Percentiles rank a stretch among this genome's conserved stretches.
Conservation (phyloP, 2,888 invertebrate species). For the Geophilus truncorum region DNA sequence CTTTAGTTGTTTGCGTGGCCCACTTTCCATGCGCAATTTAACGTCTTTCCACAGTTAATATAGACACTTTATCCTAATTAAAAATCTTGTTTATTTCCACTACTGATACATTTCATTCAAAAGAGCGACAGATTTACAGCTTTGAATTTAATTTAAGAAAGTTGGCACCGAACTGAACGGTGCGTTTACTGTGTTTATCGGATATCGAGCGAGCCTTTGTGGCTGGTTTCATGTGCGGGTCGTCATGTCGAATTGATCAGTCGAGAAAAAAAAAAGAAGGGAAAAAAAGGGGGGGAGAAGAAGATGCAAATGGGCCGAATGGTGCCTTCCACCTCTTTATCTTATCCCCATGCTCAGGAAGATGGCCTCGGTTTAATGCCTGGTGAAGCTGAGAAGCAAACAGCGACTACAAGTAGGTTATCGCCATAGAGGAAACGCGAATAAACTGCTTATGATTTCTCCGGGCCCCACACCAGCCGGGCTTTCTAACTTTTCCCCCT, state of each 20-base stretch:
- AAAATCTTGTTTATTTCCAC: no score
- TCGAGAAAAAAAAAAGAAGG: neutral
- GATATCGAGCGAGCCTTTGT: neutral
- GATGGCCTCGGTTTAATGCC: neutral
- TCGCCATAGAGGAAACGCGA: neutral
- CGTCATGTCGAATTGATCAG: neutral
- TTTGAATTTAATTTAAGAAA: neutral
- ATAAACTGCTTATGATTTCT: neutral
- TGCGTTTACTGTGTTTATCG: neutral
- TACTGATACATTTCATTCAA: neutral
- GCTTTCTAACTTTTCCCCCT: neutral
- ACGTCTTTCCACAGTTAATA: no score
- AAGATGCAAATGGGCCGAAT: neutral
- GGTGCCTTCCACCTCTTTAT: neutral
- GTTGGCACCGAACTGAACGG: neutral
- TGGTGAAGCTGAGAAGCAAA: neutral
- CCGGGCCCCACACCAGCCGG: neutral
- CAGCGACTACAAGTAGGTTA: neutral
- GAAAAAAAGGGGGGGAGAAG: no score
- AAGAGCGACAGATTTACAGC: neutral
- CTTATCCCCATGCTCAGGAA: neutral
- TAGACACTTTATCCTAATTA: no score
- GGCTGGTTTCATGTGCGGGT: neutral
- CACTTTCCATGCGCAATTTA: no score
- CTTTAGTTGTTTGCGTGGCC: no score